These are phyloP conservation scores for Microplitis deprimator DNA, from an alignment of 2,888 invertebrate genomes.

Conservation along the genomic window DNA sequence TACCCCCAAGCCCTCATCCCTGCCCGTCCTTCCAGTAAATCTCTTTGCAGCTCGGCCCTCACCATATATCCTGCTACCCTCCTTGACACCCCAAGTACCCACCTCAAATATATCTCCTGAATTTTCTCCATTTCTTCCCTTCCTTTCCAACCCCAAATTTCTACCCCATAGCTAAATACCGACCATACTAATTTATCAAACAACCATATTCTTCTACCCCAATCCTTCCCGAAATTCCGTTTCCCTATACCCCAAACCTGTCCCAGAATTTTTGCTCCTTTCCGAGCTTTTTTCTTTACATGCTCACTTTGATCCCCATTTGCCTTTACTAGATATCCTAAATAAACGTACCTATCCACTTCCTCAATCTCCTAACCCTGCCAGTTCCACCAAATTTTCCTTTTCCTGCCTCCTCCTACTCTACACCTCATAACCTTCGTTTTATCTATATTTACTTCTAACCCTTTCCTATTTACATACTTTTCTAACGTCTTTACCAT, in stretches of 20 bases:
- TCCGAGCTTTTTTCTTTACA: neutral
- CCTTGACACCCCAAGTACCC: too few species aligned
- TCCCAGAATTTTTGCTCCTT: conserved; percentile 25
- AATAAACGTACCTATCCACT: conserved; percentile 16
- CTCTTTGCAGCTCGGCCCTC: too few species aligned
- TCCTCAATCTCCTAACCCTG: conserved; percentile 9
- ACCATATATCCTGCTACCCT: too few species aligned
- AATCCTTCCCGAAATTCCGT: conserved; percentile 33
- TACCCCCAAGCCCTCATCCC: too few species aligned
- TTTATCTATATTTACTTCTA: conserved; percentile 6
- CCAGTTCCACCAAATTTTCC: conserved; percentile 14
- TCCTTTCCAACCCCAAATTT: conserved; percentile 43
- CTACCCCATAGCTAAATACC: conserved; percentile 35
- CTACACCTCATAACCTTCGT: conserved; percentile 4
- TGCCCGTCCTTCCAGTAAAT: too few species aligned
- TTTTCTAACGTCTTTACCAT: conserved; percentile 9
- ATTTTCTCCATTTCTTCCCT: conserved; percentile 24
- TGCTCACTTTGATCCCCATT: neutral
- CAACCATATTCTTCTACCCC: conserved; percentile 33
- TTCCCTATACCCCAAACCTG: conserved; percentile 46
- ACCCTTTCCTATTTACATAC: neutral
- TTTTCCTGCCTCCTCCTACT: neutral
- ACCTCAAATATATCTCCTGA: too few species aligned
- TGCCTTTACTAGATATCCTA: neutral
- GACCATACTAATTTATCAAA: conserved; percentile 36